Base-by-base conservation (phyloP, 1,140 invertebrate genomes). In the Galleria mellonella region DNA sequence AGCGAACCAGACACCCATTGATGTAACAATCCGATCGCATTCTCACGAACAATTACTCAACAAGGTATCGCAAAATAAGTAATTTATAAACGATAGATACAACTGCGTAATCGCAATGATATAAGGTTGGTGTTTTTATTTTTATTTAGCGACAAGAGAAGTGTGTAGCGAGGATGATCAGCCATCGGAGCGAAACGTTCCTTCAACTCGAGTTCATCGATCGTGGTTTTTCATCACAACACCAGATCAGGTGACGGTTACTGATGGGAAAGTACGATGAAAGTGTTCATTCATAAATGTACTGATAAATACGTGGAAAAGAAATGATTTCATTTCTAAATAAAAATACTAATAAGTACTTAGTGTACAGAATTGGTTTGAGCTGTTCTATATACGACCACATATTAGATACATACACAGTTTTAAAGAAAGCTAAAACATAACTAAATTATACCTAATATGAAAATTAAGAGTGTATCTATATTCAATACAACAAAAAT, bases 181-280 rank as follows among this genome's bases (percentile, higher is more conserved):
- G 32, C 44, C 64, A 72, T 42, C 65, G 59, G 43, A 73, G 70
- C 79, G 77, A 47, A 62, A 79, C 75, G 79, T 78, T 74, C 73
- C 51, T 82, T 83, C 71, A 82, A 72, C 72, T 71, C 55, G 48
- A 63, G 77, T 75, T 79, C 75, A 76, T 72, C 69, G 74, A 47
- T 68, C 74, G 62, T 56, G 10, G 58, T 68, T 72, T 72, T 69
- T 72, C 59, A 62, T 41, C 35, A 33, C 27, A 33, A 29, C 32
- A 47, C 43, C 61, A 23, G 17, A 66, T 67, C 54, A 31, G 43
- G 59, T 63, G 55, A 54, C 51, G 47, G 42, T 59, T 60, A 56
- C 62, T 55, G 57, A 62, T 73, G 62, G 62, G 67, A 73, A 71
- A 68, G 58, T 68, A 43, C 43, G 42, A 62, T 53, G 66, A 68